Conservation (phyloP, 1,140 invertebrate species). For the silkworm (Bombyx mori) region ASM3026992v2 NC_085116.1:8578001-8578500, state of each 20-base stretch:
- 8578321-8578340: constrained; percentile 79
- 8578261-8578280: constrained; percentile 84
- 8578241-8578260: constrained; percentile 68
- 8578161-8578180: constrained; percentile 81
- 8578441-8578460: constrained; percentile 82
- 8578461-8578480: constrained; percentile 84
- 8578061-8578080: constrained; percentile 78
- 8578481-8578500: constrained; percentile 83
- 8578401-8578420: constrained; percentile 86
- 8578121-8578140: constrained; percentile 84
- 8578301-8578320: constrained; percentile 83
- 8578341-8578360: constrained; percentile 82
- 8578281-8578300: constrained; percentile 83
- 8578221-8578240: constrained; percentile 71
- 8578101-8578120: constrained; percentile 82
- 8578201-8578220: constrained; percentile 72
- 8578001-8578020: constrained; percentile 88
- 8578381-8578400: constrained; percentile 88
- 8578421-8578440: constrained; percentile 80
- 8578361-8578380: constrained; percentile 83
- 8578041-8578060: constrained; percentile 86
- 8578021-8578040: constrained; percentile 86
- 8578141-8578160: constrained; percentile 77
- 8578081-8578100: constrained; percentile 77
- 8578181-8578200: constrained; percentile 75